These are phyloP conservation scores for Drosophila mauritiana DNA, from an alignment of 1,140 invertebrate species.

Conservation along the genomic window DNA sequence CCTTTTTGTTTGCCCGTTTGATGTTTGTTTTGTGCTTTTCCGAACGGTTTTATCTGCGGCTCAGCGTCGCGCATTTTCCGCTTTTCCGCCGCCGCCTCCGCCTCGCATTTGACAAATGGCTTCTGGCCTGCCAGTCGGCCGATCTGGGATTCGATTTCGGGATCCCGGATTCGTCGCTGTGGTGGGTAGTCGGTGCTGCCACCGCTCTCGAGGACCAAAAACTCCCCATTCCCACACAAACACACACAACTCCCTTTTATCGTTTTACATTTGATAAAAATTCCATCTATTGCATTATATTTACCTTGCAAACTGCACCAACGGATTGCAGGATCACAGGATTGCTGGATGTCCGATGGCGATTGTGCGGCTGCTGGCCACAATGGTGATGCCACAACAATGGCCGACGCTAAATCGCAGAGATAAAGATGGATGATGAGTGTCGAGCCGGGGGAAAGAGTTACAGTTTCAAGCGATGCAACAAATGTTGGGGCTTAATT, in stretches of 20 bases:
- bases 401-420: constrained; percentile 44
- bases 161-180: constrained; percentile 23
- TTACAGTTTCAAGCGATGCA: constrained; percentile 16
- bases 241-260: background rate
- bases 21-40: constrained; percentile 81
- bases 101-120: constrained; percentile 79
- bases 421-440: constrained; percentile 31
- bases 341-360: constrained; percentile 11
- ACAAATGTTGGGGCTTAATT: constrained; percentile 10
- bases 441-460: background rate
- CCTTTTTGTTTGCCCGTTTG: constrained; percentile 80
- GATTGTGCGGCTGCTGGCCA: constrained; percentile 34
- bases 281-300: constrained; percentile 78
- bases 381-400: constrained; percentile 52
- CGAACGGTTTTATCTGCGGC: constrained; percentile 78
- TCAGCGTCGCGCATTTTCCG: constrained; percentile 73
- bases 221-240: too few species aligned
- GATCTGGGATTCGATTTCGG: constrained; percentile 65
- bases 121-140: constrained; percentile 67
- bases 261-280: constrained; percentile 79
- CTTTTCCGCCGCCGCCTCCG: constrained; percentile 43
- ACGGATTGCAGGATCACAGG: constrained; percentile 25
- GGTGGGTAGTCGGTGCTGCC: background rate
- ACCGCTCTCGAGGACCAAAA: background rate
- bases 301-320: constrained; percentile 55